Evolutionary conservation across 35 echinoderm and acorn worm genomes (phyloP), one percentile per base, ranked within the genome.

Genomic region (Eucidaris tribuloides): DNA sequence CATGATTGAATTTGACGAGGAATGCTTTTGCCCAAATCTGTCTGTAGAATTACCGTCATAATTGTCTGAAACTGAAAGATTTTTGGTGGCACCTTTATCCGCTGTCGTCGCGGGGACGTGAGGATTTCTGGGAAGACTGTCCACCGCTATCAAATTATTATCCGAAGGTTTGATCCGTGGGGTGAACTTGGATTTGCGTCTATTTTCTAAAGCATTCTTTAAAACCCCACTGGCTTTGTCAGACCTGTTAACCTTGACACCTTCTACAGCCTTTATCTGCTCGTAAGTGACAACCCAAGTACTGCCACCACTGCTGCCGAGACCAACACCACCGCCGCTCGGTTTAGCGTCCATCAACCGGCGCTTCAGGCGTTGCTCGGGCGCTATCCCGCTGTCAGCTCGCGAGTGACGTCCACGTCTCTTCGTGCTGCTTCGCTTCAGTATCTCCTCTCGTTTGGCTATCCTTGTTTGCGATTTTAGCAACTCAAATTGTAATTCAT

Each of bases 291-390:
- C 36, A 36, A 13, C 36, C n/a, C 68, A 36, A 68, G 64, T 35
- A 68, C 41, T 74, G 34, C 68, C 30, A 28, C 60, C n/a, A n/a
- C n/a, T 74, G 68, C 68, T 18, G 68, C 68, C 44, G 28, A 25
- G 14, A 22, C 68, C 20, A 23, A 30, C 35, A 35, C n/a, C n/a
- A 38, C 6, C 22, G 36, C 68, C 35, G n/a, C 68, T 74, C 5
- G 38, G 24, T 22, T n/a, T 33, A 41, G 68, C 68, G 40, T 74
- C 68, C 68, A 74, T 74, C 68, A 74, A 74, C 24, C 68, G 68
- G 14, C 68, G 68, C 68, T 74, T 74, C n/a, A 74, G 68, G 68
- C 68, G 68, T n/a, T 74, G 68, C 41, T 74, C 68, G 37, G 1
- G 29, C 22, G 28, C 68, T 22, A 35, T 40, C 68, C 36, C 68